These are phyloP conservation scores for Pluvianellus socialis DNA, from an alignment of 2,113 vertebrate genomes.

Conservation along the genomic window DNA sequence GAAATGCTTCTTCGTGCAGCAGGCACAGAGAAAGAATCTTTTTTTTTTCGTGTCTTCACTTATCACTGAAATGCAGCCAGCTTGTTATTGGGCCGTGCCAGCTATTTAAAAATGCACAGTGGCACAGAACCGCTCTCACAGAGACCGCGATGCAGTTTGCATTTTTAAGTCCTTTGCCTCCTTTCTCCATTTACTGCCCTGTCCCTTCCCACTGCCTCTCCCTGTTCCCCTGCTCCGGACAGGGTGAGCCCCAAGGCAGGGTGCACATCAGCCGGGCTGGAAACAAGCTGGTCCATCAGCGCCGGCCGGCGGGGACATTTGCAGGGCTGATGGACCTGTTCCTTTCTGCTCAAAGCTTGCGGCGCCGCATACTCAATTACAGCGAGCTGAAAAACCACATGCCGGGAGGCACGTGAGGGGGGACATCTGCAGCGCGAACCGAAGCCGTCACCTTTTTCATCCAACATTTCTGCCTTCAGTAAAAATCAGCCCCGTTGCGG, in stretches of 20 bases:
- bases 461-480: background rate
- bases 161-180: background rate
- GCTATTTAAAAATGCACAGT: background rate
- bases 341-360: background rate
- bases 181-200: background rate
- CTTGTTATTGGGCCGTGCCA: accelerated
- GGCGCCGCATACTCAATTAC: too few relatives aligned
- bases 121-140: too few relatives aligned
- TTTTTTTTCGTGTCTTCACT: background rate
- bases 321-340: background rate
- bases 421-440: too few relatives aligned
- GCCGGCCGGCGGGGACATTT: too few relatives aligned
- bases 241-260: too few relatives aligned
- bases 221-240: background rate
- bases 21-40: background rate
- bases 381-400: too few relatives aligned
- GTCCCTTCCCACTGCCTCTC: background rate
- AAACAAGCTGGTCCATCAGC: too few relatives aligned
- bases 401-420: too few relatives aligned
- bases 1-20: background rate
- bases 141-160: accelerated
- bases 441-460: background rate
- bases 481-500: background rate
- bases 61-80: accelerated
- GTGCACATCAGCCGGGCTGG: background rate